phyloP scores from a whole-genome alignment of 2,888 invertebrate species.

The Ypsolopha scabrella region DNA sequence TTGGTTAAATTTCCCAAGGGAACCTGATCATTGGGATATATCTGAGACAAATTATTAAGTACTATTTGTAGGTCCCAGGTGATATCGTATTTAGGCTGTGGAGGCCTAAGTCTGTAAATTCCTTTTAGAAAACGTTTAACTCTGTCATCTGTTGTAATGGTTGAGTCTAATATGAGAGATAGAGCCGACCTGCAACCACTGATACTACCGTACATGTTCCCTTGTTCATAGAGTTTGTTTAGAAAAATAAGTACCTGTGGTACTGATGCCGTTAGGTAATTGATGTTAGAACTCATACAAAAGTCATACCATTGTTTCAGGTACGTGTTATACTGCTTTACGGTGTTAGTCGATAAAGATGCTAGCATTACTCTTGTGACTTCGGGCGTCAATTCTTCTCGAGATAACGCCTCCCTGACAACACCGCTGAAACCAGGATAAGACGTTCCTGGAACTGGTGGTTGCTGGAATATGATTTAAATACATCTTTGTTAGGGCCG shows the following conservation, averaged over 20 bases:
- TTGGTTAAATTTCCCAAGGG: not conserved
- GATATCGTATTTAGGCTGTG: not conserved
- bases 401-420: not conserved
- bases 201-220: too few relatives aligned
- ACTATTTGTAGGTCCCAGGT: not conserved
- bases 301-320: slow-evolving; percentile 1
- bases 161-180: too few relatives aligned
- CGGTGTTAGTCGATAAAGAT: not conserved
- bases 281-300: not conserved
- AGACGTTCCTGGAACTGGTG: not conserved
- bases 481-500: not conserved
- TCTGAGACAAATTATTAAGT: not conserved
- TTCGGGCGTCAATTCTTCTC: not conserved
- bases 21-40: not conserved
- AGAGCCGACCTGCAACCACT: too few relatives aligned
- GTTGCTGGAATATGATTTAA: not conserved
- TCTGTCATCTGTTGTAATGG: too few relatives aligned
- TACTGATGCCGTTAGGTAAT: not conserved
- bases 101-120: not conserved
- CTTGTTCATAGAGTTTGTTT: too few relatives aligned
- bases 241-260: too few relatives aligned
- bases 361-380: slow-evolving; percentile 2
- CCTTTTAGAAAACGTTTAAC: too few relatives aligned
- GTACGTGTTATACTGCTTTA: slow-evolving; percentile 4
- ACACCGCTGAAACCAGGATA: slow-evolving; percentile 1